A percentile compares a stretch with the other conserved stretches of the same genome.
Evolutionary conservation across 2,888 invertebrate genomes (phyloP).

Genomic region (Idaea aversata): DNA sequence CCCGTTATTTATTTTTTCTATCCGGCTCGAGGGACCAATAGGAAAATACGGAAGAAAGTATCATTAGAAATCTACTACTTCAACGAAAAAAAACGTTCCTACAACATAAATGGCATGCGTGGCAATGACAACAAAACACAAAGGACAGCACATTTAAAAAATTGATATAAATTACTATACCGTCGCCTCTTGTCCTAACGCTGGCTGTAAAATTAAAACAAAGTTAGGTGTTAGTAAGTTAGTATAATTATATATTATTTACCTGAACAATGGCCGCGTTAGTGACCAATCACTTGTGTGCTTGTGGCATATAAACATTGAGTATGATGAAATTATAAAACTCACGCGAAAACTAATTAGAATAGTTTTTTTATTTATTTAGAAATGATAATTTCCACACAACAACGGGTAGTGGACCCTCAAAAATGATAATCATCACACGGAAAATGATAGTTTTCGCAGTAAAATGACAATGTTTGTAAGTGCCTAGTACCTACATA

Average conservation of each 20-base stretch:
- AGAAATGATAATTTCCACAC: too few relatives aligned
- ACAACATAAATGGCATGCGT: constrained; percentile 10
- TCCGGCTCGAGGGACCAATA: too few relatives aligned
- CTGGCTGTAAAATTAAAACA: constrained; percentile 49
- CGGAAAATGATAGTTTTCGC: too few relatives aligned
- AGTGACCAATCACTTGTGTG: neutral
- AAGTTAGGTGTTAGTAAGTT: neutral
- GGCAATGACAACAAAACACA: constrained; percentile 14
- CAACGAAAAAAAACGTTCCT: constrained; percentile 15
- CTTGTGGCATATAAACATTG: neutral
- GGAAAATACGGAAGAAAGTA: too few relatives aligned
- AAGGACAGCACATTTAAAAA: constrained; percentile 3
- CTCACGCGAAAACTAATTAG: too few relatives aligned
- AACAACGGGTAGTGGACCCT: too few relatives aligned
- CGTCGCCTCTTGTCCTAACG: constrained; percentile 57
- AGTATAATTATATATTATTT: constrained; percentile 25
- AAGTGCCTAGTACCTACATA: too few relatives aligned
- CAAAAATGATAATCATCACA: too few relatives aligned
- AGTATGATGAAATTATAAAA: too few relatives aligned
- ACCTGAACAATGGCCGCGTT: neutral
- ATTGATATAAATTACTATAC: constrained; percentile 54
- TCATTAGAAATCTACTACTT: neutral
- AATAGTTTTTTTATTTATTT: too few relatives aligned
- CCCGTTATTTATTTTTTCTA: too few relatives aligned
- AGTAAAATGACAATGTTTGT: too few relatives aligned